Evolutionary conservation across 2,888 invertebrate genomes (phyloP).

Genomic region (Masnerella sp.): DNA sequence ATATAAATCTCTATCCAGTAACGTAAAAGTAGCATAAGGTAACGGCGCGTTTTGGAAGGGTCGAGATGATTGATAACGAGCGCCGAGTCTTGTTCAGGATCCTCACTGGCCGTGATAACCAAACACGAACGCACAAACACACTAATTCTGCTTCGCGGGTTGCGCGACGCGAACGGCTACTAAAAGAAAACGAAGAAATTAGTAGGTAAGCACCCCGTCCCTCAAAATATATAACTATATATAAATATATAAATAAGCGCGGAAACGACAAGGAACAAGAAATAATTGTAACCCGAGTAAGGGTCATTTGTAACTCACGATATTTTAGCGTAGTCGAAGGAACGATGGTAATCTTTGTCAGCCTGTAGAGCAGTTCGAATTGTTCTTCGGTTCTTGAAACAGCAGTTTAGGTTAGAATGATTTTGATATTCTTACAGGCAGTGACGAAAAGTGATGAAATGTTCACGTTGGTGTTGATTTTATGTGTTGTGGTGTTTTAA

Average conservation of each 20-base stretch:
- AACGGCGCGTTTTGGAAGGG: constrained; percentile 51
- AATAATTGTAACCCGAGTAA: constrained; percentile 46
- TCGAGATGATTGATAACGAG: constrained; percentile 46
- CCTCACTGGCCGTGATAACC: constrained; percentile 29
- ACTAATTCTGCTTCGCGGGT: constrained; percentile 33
- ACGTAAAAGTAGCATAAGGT: constrained; percentile 35
- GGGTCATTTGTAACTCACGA: constrained; percentile 48
- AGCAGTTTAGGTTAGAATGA: too few species aligned
- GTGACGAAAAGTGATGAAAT: too few species aligned
- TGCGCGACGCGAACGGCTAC: constrained; percentile 8
- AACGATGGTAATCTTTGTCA: constrained; percentile 46
- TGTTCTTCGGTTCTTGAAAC: constrained; percentile 26
- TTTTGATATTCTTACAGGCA: too few species aligned
- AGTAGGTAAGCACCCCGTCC: constrained; percentile 58
- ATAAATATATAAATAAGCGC: neutral
- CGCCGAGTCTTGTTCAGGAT: constrained; percentile 18
- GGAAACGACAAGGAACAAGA: constrained; percentile 12
- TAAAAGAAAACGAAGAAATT: constrained; percentile 28
- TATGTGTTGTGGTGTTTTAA: too few species aligned
- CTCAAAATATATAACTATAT: constrained; percentile 48
- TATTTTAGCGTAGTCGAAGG: constrained; percentile 45
- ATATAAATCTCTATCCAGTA: constrained; percentile 39
- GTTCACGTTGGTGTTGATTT: too few species aligned
- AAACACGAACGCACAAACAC: constrained; percentile 57
- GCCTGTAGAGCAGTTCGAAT: constrained; percentile 43